These are phyloP conservation scores for Catonia carolina DNA, from an alignment of 2,888 invertebrate species.

Conservation along the genomic window DNA sequence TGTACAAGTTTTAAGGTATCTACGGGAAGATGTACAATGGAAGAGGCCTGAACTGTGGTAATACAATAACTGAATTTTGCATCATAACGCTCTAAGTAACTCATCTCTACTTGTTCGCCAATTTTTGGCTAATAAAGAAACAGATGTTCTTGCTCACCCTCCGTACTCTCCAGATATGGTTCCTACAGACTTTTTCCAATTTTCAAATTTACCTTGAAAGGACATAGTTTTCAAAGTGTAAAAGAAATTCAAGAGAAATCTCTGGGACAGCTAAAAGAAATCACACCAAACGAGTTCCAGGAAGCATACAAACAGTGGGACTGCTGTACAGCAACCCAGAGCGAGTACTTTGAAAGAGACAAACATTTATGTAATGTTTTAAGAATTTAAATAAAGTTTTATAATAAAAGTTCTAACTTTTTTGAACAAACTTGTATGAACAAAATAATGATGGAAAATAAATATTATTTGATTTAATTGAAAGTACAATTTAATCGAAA, in stretches of 20 bases:
- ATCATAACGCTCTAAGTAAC: slow-evolving; percentile 5
- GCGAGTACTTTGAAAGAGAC: too few relatives aligned
- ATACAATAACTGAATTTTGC: neutral
- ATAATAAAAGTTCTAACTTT: too few relatives aligned
- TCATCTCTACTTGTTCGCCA: neutral
- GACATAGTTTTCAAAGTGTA: slow-evolving; percentile 8
- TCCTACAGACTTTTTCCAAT: neutral
- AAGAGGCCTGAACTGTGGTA: slow-evolving; percentile 14
- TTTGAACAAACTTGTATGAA: too few relatives aligned
- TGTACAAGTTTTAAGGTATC: neutral
- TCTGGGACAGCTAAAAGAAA: too few relatives aligned
- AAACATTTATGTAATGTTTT: too few relatives aligned
- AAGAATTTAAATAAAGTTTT: too few relatives aligned
- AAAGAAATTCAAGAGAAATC: slow-evolving; percentile 8
- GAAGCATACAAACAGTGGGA: too few relatives aligned
- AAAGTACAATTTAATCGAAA: too few relatives aligned
- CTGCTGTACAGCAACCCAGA: too few relatives aligned
- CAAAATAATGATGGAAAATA: too few relatives aligned
- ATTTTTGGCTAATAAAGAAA: slow-evolving; percentile 6
- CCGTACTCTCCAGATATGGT: slow-evolving; percentile 6
- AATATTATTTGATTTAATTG: too few relatives aligned
- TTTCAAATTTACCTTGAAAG: slow-evolving; percentile 1
- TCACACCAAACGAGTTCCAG: too few relatives aligned
- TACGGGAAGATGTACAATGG: neutral
- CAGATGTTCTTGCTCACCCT: slow-evolving; percentile 1